phyloP scores from a whole-genome alignment of 2,113 vertebrate genomes.

The Orthonyx spaldingii region DNA sequence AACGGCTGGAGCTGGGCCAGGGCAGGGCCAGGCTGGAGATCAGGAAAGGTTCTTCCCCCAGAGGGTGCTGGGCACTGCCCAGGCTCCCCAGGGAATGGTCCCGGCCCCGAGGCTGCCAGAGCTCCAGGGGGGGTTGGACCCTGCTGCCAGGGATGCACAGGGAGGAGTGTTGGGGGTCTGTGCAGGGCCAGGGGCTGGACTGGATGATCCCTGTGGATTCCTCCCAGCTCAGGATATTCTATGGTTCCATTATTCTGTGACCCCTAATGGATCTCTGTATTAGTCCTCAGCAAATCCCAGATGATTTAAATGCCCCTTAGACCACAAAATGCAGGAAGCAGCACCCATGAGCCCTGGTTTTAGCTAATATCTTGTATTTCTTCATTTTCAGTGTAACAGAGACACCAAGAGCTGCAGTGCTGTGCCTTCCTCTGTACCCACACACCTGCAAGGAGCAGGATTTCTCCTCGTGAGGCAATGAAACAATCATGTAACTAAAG shows the following conservation, averaged over 20 bases:
- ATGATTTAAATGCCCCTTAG: neutral
- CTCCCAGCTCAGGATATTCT: neutral
- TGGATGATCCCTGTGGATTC: neutral
- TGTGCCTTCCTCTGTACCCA: neutral
- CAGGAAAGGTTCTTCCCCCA: too few species aligned
- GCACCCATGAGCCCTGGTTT: neutral
- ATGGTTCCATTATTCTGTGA: neutral
- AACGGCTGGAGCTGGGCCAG: neutral
- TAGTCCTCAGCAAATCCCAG: neutral
- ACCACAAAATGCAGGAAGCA: neutral
- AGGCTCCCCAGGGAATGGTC: too few species aligned
- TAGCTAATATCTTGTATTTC: neutral
- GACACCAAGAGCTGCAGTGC: neutral
- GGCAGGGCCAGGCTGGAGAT: too few species aligned
- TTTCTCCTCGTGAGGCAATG: neutral
- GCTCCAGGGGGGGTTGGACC: neutral
- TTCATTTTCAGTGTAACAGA: neutral
- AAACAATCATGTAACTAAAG: neutral
- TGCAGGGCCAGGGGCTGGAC: accelerated
- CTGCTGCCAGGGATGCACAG: neutral
- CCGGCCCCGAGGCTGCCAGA: too few species aligned
- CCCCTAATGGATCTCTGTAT: neutral
- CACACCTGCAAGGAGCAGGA: neutral
- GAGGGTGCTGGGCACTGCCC: too few species aligned
- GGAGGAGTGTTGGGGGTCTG: neutral